Evolutionary conservation across 1,140 invertebrate species (phyloP).

Genomic region (Drosophila aff.): DNA sequence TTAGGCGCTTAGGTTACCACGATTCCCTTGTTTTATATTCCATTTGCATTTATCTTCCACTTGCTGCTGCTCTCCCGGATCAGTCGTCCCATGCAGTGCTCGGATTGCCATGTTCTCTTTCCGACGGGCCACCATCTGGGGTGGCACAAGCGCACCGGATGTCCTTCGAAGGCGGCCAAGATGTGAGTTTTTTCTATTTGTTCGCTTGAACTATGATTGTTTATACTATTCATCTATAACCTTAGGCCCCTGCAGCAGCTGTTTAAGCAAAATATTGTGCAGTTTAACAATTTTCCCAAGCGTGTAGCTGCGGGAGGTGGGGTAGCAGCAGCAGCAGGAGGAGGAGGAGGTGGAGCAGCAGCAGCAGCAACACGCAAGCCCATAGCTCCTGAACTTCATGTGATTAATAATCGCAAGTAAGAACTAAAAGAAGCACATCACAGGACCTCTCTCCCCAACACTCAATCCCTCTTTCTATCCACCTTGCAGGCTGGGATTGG

Average conservation of each 20-base stretch:
- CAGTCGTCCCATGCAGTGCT: slow-evolving; percentile 83
- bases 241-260: slow-evolving; percentile 80
- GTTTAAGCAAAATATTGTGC: slow-evolving; percentile 81
- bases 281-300: slow-evolving; percentile 83
- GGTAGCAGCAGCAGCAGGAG: background rate
- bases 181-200: slow-evolving; percentile 51
- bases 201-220: too few species aligned
- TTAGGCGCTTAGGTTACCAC: background rate
- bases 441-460: too few species aligned
- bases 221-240: background rate
- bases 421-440: background rate
- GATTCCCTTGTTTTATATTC: background rate
- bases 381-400: slow-evolving; percentile 54
- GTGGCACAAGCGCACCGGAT: slow-evolving; percentile 84
- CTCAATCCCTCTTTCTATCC: background rate
- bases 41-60: background rate
- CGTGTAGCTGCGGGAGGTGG: slow-evolving; percentile 43
- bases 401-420: slow-evolving; percentile 82
- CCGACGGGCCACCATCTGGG: slow-evolving; percentile 82
- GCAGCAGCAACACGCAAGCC: slow-evolving; percentile 54
- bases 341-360: background rate
- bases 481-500: slow-evolving; percentile 57
- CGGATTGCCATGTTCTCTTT: slow-evolving; percentile 83
- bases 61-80: background rate
- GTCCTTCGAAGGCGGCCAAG: slow-evolving; percentile 79